Conservation (phyloP, 2,888 invertebrate species). For the Rhingia rostrata region DNA sequence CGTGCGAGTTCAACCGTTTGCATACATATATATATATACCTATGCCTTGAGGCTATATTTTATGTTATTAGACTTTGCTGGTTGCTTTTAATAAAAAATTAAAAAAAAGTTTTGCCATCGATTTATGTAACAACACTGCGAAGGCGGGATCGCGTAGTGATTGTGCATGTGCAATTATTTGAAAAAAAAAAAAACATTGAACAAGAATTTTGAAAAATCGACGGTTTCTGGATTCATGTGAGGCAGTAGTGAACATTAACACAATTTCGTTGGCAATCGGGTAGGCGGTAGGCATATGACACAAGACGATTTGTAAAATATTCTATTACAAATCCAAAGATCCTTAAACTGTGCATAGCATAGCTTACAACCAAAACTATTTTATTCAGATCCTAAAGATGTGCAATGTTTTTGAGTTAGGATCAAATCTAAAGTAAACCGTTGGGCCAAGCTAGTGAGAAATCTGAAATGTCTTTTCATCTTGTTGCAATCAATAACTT, state of each 20-base stretch:
- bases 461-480: no score
- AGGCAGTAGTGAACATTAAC: slow-evolving; percentile 38
- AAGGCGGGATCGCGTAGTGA: slow-evolving; percentile 24
- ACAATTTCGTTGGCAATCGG: not conserved
- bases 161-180: slow-evolving; percentile 55
- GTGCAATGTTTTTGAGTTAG: not conserved
- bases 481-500: no score
- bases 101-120: slow-evolving; percentile 41
- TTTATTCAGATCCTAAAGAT: not conserved
- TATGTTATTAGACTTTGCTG: slow-evolving; percentile 47
- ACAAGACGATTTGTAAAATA: not conserved
- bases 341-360: slow-evolving; percentile 34
- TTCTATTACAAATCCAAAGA: not conserved
- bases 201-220: slow-evolving; percentile 21
- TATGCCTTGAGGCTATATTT: slow-evolving; percentile 60
- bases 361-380: not conserved
- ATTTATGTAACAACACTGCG: slow-evolving; percentile 65
- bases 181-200: slow-evolving; percentile 51
- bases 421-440: no score
- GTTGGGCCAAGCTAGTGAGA: no score
- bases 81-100: slow-evolving; percentile 50
- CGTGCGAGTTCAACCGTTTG: slow-evolving; percentile 14
- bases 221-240: slow-evolving; percentile 5
- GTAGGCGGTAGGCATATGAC: no score
- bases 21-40: not conserved